Conservation (phyloP, 2,888 invertebrate genomes). For the Esperia sulphurella region DNA sequence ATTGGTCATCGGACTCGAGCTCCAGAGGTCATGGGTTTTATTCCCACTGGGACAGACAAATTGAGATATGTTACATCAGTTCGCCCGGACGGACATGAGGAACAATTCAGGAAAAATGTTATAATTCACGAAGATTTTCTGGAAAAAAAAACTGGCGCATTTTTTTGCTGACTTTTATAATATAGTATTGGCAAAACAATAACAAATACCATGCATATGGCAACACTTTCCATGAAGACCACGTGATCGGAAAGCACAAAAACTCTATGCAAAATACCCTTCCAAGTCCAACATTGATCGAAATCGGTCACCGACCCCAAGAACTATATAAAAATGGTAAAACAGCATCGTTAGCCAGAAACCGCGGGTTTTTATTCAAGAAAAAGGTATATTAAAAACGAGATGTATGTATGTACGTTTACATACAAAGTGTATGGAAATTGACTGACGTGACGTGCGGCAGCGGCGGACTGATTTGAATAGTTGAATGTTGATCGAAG, state of each 20-base stretch:
- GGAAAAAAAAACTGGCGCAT: no score
- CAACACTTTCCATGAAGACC: no score
- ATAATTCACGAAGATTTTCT: no score
- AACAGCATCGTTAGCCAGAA: slow-evolving; percentile 62
- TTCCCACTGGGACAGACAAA: no score
- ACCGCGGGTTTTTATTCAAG: slow-evolving; percentile 47
- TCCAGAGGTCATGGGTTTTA: no score
- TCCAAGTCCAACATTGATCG: not conserved
- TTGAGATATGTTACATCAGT: no score
- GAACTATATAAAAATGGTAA: slow-evolving; percentile 42
- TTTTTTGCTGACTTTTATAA: no score
- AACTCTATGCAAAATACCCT: not conserved
- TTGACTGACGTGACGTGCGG: slow-evolving; percentile 46
- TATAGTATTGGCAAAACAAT: no score
- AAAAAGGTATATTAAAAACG: slow-evolving; percentile 25
- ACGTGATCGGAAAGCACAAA: not conserved
- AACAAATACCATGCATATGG: no score
- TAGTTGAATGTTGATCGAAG: slow-evolving; percentile 52
- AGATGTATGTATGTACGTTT: slow-evolving; percentile 52
- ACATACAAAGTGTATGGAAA: slow-evolving; percentile 69
- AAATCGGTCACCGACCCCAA: not conserved
- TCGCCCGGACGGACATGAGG: no score
- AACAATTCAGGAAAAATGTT: no score
- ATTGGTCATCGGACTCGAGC: no score
- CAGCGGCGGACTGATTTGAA: slow-evolving; percentile 70